Percentiles rank a stretch among this genome's conserved stretches.
phyloP scores from a whole-genome alignment of 1,140 invertebrate genomes.

The Papilio xuthus region DNA sequence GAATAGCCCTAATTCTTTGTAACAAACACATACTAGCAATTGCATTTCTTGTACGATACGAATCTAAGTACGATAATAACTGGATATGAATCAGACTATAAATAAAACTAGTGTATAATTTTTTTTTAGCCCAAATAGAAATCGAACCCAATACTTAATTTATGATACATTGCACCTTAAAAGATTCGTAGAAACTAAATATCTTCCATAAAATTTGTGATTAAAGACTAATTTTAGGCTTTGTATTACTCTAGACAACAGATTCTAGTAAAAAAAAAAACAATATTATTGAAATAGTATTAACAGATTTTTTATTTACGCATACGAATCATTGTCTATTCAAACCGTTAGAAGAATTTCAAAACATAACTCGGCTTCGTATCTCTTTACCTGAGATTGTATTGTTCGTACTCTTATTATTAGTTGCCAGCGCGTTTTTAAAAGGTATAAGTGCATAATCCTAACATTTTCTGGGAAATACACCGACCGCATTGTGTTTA shows the following conservation, averaged over 20 bases:
- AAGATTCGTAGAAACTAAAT: too few relatives aligned
- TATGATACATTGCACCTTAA: too few relatives aligned
- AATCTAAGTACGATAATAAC: not conserved
- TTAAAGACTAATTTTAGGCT: not conserved
- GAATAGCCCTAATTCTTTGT: not conserved
- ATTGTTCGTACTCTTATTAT: conserved; percentile 19
- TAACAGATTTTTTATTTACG: not conserved
- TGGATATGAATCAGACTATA: not conserved
- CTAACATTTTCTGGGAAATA: not conserved
- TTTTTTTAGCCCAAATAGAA: too few relatives aligned
- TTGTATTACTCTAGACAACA: not conserved
- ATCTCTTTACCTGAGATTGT: not conserved
- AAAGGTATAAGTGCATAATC: not conserved
- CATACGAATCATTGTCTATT: conserved; percentile 7
- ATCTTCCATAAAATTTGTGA: too few relatives aligned
- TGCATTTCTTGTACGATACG: not conserved
- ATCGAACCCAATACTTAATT: too few relatives aligned
- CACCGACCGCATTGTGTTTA: not conserved
- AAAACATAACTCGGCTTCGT: not conserved
- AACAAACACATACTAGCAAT: not conserved
- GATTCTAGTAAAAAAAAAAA: not conserved
- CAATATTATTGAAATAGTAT: not conserved
- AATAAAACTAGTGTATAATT: too few relatives aligned
- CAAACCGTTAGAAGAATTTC: not conserved
- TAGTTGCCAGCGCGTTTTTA: not conserved